phyloP scores from a whole-genome alignment of 2,113 vertebrate species.

The Calidris pygmaea region DNA sequence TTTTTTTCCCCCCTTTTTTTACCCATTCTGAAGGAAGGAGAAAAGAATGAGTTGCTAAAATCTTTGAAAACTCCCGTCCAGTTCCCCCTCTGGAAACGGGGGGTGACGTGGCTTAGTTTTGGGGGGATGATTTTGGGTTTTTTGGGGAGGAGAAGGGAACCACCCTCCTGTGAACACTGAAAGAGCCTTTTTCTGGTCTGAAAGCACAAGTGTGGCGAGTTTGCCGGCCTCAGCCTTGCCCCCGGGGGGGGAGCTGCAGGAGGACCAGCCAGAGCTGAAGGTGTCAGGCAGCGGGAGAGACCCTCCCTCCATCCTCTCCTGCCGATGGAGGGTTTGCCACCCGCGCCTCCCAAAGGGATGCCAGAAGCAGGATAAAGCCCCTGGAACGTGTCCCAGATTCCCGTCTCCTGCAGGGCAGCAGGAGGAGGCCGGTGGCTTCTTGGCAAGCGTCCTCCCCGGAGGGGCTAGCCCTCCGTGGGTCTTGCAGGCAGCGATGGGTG shows the following conservation, averaged over 20 bases:
- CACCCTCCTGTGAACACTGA: neutral
- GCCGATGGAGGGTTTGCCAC: neutral
- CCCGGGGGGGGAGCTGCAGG: neutral
- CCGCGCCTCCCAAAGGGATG: neutral
- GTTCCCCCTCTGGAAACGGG: neutral
- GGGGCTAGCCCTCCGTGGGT: no score
- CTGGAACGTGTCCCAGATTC: neutral
- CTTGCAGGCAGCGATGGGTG: no score
- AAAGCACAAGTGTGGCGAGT: neutral
- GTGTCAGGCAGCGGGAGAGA: no score
- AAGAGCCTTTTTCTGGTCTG: neutral
- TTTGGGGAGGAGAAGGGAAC: neutral
- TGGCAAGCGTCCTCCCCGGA: neutral
- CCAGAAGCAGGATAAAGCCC: neutral
- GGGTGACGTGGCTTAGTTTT: neutral
- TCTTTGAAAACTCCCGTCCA: accelerated
- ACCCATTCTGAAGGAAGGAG: neutral
- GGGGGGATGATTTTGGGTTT: neutral
- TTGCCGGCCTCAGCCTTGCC: neutral
- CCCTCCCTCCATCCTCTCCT: neutral
- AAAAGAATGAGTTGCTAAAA: neutral
- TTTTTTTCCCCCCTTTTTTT: neutral
- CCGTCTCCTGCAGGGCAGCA: neutral
- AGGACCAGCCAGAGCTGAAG: neutral
- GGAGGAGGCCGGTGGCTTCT: neutral